Percentiles rank a stretch among this genome's conserved stretches.
These are phyloP conservation scores for Synergus itoensis DNA, from an alignment of 2,888 invertebrate species.

Conservation along the genomic window DNA sequence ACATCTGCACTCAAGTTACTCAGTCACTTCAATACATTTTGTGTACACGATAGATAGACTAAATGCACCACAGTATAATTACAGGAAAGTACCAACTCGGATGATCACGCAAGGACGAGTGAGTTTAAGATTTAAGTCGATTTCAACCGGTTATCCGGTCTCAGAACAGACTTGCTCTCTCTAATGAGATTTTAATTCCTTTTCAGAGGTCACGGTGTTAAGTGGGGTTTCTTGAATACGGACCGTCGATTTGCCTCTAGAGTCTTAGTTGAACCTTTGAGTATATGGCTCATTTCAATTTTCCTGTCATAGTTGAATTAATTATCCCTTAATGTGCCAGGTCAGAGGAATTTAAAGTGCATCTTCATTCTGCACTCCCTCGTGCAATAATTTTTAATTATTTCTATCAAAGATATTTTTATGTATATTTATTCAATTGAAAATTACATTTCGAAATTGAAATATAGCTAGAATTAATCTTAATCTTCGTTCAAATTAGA, in stretches of 20 bases:
- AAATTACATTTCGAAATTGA: not conserved
- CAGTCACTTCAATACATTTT: constrained; percentile 13
- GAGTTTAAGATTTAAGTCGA: constrained; percentile 15
- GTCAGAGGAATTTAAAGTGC: not conserved
- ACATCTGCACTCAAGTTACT: constrained; percentile 19
- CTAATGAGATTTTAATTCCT: constrained; percentile 53
- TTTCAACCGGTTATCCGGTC: constrained; percentile 21
- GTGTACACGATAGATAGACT: not conserved
- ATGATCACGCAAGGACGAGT: constrained; percentile 27
- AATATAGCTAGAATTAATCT: not conserved
- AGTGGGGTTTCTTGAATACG: constrained; percentile 3
- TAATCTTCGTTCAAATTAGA: not conserved
- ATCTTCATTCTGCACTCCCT: not conserved
- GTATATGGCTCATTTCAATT: constrained; percentile 15
- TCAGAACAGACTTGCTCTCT: not conserved
- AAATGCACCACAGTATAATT: not conserved
- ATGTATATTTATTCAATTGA: too few species aligned
- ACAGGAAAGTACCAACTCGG: constrained; percentile 13
- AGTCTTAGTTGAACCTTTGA: not conserved
- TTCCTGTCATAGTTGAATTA: constrained; percentile 7
- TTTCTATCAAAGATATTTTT: not conserved
- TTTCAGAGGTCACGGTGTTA: constrained; percentile 31
- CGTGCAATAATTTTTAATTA: not conserved
- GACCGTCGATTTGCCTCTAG: not conserved
- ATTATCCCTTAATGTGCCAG: not conserved